phyloP scores from a whole-genome alignment of 2,888 invertebrate species.

The Ecdyonurus torrentis region DNA sequence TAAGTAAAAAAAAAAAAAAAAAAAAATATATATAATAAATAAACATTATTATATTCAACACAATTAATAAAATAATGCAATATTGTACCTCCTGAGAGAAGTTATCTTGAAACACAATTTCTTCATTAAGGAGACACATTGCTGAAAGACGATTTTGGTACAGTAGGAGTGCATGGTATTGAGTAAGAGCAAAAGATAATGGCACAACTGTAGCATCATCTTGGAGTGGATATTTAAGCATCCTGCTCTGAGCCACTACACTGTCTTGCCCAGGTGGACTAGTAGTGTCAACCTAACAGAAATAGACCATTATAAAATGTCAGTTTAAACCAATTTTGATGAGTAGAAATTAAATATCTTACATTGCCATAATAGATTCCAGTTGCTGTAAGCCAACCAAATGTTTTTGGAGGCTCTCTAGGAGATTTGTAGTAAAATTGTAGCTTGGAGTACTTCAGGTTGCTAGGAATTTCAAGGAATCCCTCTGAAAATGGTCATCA shows the following conservation, averaged over 20 bases:
- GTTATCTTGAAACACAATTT: slow-evolving; percentile 70
- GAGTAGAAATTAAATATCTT: slow-evolving; percentile 24
- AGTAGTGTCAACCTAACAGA: slow-evolving; percentile 10
- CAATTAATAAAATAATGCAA: no score
- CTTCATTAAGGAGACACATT: slow-evolving; percentile 68
- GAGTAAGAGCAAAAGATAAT: slow-evolving; percentile 64
- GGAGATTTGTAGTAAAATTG: slow-evolving; percentile 56
- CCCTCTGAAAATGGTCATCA: slow-evolving; percentile 30
- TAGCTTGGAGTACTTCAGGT: slow-evolving; percentile 57
- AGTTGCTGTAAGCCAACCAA: slow-evolving; percentile 77
- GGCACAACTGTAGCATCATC: slow-evolving; percentile 33
- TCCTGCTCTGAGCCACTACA: slow-evolving; percentile 16
- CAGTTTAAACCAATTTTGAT: slow-evolving; percentile 19
- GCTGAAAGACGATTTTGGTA: slow-evolving; percentile 71
- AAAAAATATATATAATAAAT: no score
- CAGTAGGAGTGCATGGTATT: slow-evolving; percentile 76
- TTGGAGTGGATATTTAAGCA: slow-evolving; percentile 24
- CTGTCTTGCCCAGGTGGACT: slow-evolving; percentile 8
- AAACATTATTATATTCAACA: no score
- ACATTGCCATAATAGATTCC: slow-evolving; percentile 70
- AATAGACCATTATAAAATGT: no score
- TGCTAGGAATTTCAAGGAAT: slow-evolving; percentile 55
- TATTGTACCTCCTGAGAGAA: slow-evolving; percentile 10
- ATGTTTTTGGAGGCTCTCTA: slow-evolving; percentile 50
- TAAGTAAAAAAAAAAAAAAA: no score